Conservation (phyloP, 2,113 vertebrate species). For the Anoura caudifer region DNA sequence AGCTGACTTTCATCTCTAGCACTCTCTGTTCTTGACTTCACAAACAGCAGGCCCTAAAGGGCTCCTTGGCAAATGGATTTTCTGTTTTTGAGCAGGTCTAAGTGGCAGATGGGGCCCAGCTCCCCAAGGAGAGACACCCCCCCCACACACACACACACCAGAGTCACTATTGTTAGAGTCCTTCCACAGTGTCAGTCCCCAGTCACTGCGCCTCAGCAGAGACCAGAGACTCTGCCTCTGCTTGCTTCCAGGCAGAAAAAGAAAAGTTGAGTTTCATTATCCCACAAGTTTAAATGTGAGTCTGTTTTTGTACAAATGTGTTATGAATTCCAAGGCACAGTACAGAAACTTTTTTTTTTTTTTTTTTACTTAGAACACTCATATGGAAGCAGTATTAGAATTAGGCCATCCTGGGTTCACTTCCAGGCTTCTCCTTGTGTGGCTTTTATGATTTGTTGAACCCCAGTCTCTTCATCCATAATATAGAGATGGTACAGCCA, state of each 20-base stretch:
- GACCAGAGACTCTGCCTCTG: background rate
- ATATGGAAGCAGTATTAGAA: background rate
- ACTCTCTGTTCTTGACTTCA: constrained; percentile 6
- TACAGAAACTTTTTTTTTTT: background rate
- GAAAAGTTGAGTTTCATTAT: background rate
- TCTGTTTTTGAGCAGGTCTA: constrained; percentile 41
- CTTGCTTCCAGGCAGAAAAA: background rate
- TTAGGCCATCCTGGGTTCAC: background rate
- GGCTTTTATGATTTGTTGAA: background rate
- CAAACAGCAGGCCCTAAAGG: constrained; percentile 21
- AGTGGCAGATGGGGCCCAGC: constrained; percentile 50
- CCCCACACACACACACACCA: background rate
- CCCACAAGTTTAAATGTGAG: background rate
- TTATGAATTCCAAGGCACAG: background rate
- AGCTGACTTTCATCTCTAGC: background rate
- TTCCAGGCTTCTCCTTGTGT: background rate
- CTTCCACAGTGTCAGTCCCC: background rate
- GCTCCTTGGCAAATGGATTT: constrained; percentile 55
- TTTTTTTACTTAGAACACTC: background rate
- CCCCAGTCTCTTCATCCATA: background rate
- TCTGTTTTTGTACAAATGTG: background rate
- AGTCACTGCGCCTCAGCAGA: background rate
- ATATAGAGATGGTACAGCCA: background rate
- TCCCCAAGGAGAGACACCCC: constrained; percentile 2
- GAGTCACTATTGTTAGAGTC: background rate